Percentiles rank a stretch among this genome's conserved stretches.
phyloP scores from a whole-genome alignment of 2,797 vertebrate species.

The Pagetopsis macropterus region DNA sequence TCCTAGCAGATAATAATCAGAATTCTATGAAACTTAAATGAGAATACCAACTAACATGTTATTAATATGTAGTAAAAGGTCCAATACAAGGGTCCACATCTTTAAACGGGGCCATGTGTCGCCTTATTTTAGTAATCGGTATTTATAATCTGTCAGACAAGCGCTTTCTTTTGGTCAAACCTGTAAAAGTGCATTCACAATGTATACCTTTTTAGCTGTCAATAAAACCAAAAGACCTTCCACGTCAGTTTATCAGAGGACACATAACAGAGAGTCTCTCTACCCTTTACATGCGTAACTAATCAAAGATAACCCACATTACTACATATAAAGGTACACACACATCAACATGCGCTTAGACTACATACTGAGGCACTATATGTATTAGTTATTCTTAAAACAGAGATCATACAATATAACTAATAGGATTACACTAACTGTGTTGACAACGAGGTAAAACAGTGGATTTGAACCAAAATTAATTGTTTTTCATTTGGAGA shows the following conservation, averaged over 20 bases:
- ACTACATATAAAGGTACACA: no score
- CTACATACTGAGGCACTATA: no score
- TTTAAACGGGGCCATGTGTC: background rate
- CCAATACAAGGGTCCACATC: background rate
- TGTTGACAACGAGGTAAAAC: no score
- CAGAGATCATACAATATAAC: no score
- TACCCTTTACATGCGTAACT: no score
- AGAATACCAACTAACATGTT: background rate
- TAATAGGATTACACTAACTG: no score
- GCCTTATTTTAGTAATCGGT: background rate
- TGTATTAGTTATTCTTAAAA: no score
- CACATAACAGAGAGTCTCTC: no score
- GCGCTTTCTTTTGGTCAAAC: background rate
- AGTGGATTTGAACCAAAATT: background rate
- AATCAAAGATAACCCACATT: no score
- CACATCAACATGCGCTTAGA: no score
- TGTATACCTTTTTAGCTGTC: background rate
- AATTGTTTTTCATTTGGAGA: background rate
- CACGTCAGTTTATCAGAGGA: no score
- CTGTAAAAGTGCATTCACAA: background rate
- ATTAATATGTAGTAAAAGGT: background rate
- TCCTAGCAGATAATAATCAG: background rate
- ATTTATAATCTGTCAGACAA: background rate
- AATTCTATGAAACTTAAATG: no score
- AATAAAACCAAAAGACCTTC: background rate